Evolutionary conservation across 2,113 vertebrate genomes (phyloP).

Genomic region (Carlito syrichta): DNA sequence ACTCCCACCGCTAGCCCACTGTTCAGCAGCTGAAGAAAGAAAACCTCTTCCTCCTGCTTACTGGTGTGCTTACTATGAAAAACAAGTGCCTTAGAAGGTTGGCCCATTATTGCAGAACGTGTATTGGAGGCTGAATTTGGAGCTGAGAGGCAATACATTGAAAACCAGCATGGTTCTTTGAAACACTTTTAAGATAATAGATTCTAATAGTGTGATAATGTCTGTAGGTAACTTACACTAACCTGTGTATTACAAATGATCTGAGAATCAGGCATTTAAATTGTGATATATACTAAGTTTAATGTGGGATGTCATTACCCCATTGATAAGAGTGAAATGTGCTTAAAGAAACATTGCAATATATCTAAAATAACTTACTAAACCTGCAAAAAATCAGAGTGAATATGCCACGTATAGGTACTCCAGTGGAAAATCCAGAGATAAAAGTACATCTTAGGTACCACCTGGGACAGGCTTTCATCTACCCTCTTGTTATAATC

Average conservation of each 20-base stretch:
- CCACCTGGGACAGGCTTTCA: not conserved
- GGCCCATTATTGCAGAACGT: not conserved
- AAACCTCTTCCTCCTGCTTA: not conserved
- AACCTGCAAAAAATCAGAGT: not conserved
- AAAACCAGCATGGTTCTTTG: not conserved
- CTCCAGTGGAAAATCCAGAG: not conserved
- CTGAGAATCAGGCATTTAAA: not conserved
- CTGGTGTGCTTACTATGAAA: not conserved
- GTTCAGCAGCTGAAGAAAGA: not conserved
- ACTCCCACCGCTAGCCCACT: not conserved
- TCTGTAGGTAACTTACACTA: not conserved
- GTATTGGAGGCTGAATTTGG: not conserved
- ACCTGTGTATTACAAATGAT: not conserved
- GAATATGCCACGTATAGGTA: not conserved
- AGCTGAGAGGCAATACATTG: not conserved
- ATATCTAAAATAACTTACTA: not conserved
- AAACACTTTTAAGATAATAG: not conserved
- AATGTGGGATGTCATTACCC: not conserved
- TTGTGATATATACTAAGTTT: not conserved
- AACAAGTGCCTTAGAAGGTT: not conserved
- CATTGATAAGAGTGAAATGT: not conserved
- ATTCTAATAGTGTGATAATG: not conserved
- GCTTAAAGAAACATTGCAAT: not conserved
- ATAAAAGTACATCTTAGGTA: not conserved
- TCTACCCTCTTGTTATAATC: not conserved